Base-by-base conservation (phyloP, 2,113 vertebrate genomes). In the Actenoides hombroni region DNA sequence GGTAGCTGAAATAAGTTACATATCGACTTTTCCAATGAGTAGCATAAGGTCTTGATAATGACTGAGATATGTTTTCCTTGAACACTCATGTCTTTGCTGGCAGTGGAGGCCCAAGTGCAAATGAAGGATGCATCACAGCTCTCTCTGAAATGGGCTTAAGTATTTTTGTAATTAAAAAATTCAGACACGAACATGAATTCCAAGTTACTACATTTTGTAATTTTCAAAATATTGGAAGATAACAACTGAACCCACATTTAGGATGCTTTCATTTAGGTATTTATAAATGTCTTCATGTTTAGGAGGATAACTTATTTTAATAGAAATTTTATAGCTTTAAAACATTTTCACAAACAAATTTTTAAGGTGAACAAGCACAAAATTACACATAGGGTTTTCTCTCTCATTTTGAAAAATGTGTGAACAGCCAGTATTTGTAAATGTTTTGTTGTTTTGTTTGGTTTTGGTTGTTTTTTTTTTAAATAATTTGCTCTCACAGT, bases 401-500 rank as follows among this genome's bases (percentile, higher is more conserved):
- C 10, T 85, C 21, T 6, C 12, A 11, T 39, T 91, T 51, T 6
- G 40, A 92, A 92, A 70, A 49, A 31, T 35, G 2, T 60, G 20
- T 74, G 5, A 78, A 24, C 1, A 39, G 9, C 12, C 18, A 48
- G n/a, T 64, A 64, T 68, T 79, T 84, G 3, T 71, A 48, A 63
- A 63, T 25, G 1, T 61, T 53, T 53, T 53, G 13, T 16, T 44
- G 25, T 53, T 53, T 53, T 53, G 24, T 15, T 26, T 13, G 40
- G 40, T 53, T 53, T 53, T 53, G 51, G 28, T 53, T 53, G 24
- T 11, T 13, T 44, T 11, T 37, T 37, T 54, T 54, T 40, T 37
- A 37, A 67, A 54, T 18, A 83, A 39, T 31, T 63, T 0, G 0
- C 3, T 80, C 26, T 83, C 13, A 37, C 28, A 26, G 6, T 64